Base-by-base conservation (phyloP, 2,113 vertebrate genomes). In the Acinonyx jubatus region DNA sequence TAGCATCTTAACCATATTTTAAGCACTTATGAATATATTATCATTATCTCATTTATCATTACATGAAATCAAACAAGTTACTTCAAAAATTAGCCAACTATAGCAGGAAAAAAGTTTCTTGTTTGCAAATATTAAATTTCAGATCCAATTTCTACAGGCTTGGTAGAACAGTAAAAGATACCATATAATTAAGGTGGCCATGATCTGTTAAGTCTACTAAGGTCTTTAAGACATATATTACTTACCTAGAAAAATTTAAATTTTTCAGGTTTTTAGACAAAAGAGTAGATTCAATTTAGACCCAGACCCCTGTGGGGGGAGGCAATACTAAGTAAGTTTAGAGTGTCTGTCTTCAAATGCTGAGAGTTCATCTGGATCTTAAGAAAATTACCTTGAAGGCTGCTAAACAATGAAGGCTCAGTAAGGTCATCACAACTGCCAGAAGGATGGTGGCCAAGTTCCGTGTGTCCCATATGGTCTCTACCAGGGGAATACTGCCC, bases 401-500 rank as follows among this genome's bases (percentile, higher is more conserved):
- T 71, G 98, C 97, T 89, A 99, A 27, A 97, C 99, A 99, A 98
- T 98, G 99, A 7, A 99, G 97, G 84, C 99, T 98, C 90, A 99
- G 97, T 0, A 99, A 97, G 0, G 98, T 21, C 99, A 99, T 98
- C 91, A 99, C 98, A 36, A 99, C 84, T 1, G 98, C 98, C 97
- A 99, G 97, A 80, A 99, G 97, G 89, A 99, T 4, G 0, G 99
- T 99, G 93, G 99, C 99, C 21, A 99, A 81, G 80, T 99, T 99
- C 71, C 99, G 99, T 0, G 25, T 19, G 27, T 99, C 99, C 97
- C 99, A 99, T 45, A 99, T 1, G 1, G 99, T 99, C 98, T 99
- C 99, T 0, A 99, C 98, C 98, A 99, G 97, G 88, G 99, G 99
- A 80, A 99, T 99, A 97, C 99, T 99, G 96, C 99, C 99, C 0